Evolutionary conservation across 2,888 invertebrate genomes (phyloP), one percentile per base, ranked within the genome.

Genomic region (Rotaria socialis): DNA sequence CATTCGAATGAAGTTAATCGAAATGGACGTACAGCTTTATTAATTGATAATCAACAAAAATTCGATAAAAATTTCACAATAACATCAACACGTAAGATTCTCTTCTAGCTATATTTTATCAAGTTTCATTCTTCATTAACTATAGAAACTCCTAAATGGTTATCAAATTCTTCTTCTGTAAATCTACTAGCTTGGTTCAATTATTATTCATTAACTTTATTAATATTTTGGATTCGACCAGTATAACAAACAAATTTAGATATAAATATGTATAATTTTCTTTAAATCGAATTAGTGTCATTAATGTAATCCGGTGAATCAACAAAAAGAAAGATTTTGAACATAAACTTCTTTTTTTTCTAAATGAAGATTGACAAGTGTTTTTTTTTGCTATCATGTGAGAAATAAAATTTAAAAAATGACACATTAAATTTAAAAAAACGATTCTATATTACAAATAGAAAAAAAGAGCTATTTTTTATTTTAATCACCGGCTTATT

Each of bases 1-100:
- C 35, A 67, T 67, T 35, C 67, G 11, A 67, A 41, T 67, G 67
- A 67, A 67, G 7, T 35, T 67, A 67, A 67, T 35, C 67, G 67
- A 67, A 67, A 67, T 67, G 67, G 67, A 67, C 67, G 67, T 27
- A 67, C 67, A 41, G 67, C 67, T 41, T 41, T 67, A 67, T 67
- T 67, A 41, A 67, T 67, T 19, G 67, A 67, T 67, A 67, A 67
- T 19, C 16, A 41, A 6, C 8, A 67, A 41, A 14, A 56, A 56
- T 24, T 2, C 24, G 6, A 56, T 56, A 5, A 41, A 41, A 67
- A 11, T 35, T 11, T 10, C 35, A 27, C 14, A 35, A 67, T 67
- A 27, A 7, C 19, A 35, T 7, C 35, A 41, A 67, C 35, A 35
- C 16, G 67, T 67, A 67, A 41, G 35, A 35, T 67, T 11, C 16